phyloP scores from a whole-genome alignment of 2,888 invertebrate genomes.

The Octonoba sinensis region DNA sequence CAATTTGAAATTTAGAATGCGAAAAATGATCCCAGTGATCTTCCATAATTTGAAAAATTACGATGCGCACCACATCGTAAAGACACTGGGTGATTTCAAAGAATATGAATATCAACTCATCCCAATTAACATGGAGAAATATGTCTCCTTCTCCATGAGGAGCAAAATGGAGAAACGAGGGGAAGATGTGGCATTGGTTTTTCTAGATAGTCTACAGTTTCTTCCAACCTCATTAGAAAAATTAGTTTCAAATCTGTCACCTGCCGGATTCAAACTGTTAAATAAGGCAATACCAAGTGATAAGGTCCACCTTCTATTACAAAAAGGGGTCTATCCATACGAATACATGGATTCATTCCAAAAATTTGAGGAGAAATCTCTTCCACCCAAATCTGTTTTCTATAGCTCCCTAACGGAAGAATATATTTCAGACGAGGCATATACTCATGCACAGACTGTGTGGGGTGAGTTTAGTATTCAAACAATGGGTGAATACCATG shows the following conservation, averaged over 20 bases:
- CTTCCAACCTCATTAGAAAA: background rate
- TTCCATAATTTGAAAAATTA: too few relatives aligned
- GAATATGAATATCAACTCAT: background rate
- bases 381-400: background rate
- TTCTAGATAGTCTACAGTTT: background rate
- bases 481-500: background rate
- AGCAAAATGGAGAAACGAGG: background rate
- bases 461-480: background rate
- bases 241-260: background rate
- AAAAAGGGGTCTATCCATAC: background rate
- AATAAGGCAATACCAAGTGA: background rate
- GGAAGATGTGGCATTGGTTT: background rate
- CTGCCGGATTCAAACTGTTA: background rate
- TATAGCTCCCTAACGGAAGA: background rate
- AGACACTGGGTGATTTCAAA: background rate
- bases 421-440: background rate
- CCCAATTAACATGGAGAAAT: constrained; percentile 6
- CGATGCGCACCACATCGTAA: constrained; percentile 5
- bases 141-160: background rate
- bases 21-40: constrained; percentile 5
- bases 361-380: background rate
- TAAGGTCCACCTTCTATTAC: background rate
- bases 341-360: background rate
- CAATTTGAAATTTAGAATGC: constrained; percentile 7
- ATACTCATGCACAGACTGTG: background rate